phyloP scores from a whole-genome alignment of 2,113 vertebrate species.

The Phrynosoma blainvillii region DNA sequence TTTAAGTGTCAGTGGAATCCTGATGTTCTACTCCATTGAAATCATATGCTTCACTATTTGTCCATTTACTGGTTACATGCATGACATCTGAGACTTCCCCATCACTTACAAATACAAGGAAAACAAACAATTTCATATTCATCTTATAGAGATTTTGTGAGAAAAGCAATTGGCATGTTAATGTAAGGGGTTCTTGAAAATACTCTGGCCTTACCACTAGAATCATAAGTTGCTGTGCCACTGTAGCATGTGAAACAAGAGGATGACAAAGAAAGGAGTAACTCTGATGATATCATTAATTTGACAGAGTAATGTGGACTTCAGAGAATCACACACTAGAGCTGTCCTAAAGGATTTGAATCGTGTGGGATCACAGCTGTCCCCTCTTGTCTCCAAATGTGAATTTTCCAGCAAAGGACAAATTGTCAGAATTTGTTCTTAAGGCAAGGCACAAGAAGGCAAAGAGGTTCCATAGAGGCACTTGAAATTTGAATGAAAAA shows the following conservation, averaged over 20 bases:
- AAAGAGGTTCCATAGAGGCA: not conserved
- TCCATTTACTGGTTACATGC: not conserved
- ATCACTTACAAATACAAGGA: not conserved
- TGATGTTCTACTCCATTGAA: no score
- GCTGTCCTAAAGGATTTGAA: constrained; percentile 45
- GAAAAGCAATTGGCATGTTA: constrained; percentile 36
- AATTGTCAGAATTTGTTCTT: constrained; percentile 44
- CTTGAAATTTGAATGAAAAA: not conserved
- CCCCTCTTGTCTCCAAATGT: constrained; percentile 45
- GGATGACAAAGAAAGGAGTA: not conserved
- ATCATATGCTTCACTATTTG: constrained; percentile 3
- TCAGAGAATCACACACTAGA: constrained; percentile 47
- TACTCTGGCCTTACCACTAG: not conserved
- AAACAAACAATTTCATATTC: not conserved
- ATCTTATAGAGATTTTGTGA: not conserved
- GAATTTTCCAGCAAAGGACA: constrained; percentile 33
- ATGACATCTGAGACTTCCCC: not conserved
- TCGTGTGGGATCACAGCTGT: constrained; percentile 37
- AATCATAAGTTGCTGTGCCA: not conserved
- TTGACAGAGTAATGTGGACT: not conserved
- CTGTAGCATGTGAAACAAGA: not conserved
- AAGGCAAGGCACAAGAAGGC: constrained; percentile 28
- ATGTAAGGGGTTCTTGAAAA: constrained; percentile 21
- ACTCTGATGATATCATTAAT: constrained; percentile 26
- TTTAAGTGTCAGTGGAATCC: no score